Percentiles rank a stretch among this genome's conserved stretches.
These are phyloP conservation scores for Andrena fulva DNA, from an alignment of 2,888 invertebrate species.

Conservation along the genomic window DNA sequence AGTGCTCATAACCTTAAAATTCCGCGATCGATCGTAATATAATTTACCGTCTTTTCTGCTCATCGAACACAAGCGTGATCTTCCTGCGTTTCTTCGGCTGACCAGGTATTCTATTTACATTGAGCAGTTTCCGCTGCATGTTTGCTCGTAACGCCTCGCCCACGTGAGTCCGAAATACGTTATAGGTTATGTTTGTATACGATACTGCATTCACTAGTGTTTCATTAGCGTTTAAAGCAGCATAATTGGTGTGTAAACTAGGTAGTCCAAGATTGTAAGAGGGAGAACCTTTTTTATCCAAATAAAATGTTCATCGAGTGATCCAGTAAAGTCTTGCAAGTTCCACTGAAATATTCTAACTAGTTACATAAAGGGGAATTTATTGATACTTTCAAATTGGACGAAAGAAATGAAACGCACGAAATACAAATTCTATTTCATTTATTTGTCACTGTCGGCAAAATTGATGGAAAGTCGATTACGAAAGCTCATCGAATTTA, in stretches of 20 bases:
- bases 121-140: conserved; percentile 59
- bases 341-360: not conserved
- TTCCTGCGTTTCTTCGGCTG: conserved; percentile 85
- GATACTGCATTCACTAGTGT: not conserved
- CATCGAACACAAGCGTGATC: conserved; percentile 87
- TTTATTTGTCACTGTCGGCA: not conserved
- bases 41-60: conserved; percentile 87
- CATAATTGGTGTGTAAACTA: not conserved
- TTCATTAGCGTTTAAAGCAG: not conserved
- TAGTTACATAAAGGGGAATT: not conserved
- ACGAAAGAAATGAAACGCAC: not conserved
- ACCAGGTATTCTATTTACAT: conserved; percentile 72
- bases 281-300: no score
- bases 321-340: no score
- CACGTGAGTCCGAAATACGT: conserved; percentile 5
- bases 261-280: not conserved
- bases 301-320: not conserved
- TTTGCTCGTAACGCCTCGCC: conserved; percentile 21
- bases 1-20: conserved; percentile 11
- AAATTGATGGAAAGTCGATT: not conserved
- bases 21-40: conserved; percentile 1
- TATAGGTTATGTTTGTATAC: conserved; percentile 4
- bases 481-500: no score
- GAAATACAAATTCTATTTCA: not conserved
- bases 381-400: not conserved